Conservation (phyloP, 2,113 vertebrate genomes). For the Perognathus longimembris region DNA sequence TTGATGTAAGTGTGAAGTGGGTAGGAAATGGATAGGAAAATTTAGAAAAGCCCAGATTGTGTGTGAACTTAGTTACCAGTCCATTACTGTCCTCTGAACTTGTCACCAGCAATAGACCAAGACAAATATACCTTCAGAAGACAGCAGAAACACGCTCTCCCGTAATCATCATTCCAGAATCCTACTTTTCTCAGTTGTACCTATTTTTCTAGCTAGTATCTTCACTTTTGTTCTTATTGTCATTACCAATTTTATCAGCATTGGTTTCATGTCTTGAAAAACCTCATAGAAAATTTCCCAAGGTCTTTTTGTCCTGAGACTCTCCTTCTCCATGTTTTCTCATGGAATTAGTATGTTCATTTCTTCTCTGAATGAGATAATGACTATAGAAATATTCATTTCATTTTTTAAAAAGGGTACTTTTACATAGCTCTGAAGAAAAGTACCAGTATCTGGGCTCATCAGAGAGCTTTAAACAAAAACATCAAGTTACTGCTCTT, state of each 20-base stretch:
- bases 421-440: conserved; percentile 18
- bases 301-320: not conserved
- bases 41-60: not conserved
- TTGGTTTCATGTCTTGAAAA: not conserved
- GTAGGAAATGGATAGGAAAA: not conserved
- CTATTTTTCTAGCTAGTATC: not conserved
- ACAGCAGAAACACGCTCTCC: too few relatives aligned
- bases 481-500: not conserved
- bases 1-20: not conserved
- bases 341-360: not conserved
- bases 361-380: not conserved
- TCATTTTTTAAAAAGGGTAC: not conserved
- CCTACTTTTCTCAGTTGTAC: not conserved
- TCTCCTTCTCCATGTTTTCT: not conserved
- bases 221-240: not conserved
- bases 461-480: not conserved
- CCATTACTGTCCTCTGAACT: not conserved
- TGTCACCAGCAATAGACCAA: not conserved
- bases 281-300: not conserved
- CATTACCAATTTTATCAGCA: not conserved
- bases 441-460: not conserved
- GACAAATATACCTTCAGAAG: not conserved
- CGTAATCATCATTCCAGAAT: too few relatives aligned
- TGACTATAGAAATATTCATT: conserved; percentile 38
- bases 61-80: not conserved